Conservation (phyloP, 2,797 vertebrate genomes). For the Trachops cirrhosus region DNA sequence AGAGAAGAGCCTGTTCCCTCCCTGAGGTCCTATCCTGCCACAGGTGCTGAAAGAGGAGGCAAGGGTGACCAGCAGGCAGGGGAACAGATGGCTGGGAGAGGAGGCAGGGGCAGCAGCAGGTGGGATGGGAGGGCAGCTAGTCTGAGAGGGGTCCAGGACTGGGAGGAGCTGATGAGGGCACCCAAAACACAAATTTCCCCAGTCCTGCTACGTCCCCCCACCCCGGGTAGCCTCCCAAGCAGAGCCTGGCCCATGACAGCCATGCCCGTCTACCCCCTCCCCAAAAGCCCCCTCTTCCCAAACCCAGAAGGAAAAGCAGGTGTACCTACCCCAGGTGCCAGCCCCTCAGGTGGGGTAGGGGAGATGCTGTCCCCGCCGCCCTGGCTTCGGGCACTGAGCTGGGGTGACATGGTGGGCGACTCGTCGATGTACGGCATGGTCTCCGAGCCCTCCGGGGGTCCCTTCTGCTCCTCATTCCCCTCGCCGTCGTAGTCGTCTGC, state of each 20-base stretch:
- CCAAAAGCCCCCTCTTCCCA: neutral
- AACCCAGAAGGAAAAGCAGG: conserved; percentile 2
- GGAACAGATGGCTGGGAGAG: neutral
- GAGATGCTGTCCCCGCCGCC: conserved; percentile 88
- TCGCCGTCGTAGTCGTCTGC: conserved; percentile 96
- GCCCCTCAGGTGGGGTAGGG: conserved; percentile 89
- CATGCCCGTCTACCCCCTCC: accelerated
- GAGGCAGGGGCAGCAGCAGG: conserved; percentile 19
- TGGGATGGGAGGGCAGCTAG: neutral
- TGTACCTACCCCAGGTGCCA: conserved; percentile 89
- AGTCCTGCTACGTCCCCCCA: accelerated
- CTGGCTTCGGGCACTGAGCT: conserved; percentile 91
- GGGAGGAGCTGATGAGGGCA: neutral
- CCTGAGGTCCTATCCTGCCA: neutral
- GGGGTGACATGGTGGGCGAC: conserved; percentile 98
- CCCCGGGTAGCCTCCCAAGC: neutral
- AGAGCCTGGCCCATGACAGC: accelerated
- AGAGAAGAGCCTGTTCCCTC: neutral
- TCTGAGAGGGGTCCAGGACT: neutral
- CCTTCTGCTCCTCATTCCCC: conserved; percentile 93
- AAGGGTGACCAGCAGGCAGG: neutral
- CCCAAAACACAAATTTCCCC: neutral
- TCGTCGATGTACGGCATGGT: conserved; percentile 98
- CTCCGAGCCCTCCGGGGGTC: conserved; percentile 93
- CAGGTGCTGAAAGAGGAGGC: neutral